These are phyloP conservation scores for Sebastiscus albofasciatus DNA, from an alignment of 2,797 vertebrate genomes.

Conservation along the genomic window DNA sequence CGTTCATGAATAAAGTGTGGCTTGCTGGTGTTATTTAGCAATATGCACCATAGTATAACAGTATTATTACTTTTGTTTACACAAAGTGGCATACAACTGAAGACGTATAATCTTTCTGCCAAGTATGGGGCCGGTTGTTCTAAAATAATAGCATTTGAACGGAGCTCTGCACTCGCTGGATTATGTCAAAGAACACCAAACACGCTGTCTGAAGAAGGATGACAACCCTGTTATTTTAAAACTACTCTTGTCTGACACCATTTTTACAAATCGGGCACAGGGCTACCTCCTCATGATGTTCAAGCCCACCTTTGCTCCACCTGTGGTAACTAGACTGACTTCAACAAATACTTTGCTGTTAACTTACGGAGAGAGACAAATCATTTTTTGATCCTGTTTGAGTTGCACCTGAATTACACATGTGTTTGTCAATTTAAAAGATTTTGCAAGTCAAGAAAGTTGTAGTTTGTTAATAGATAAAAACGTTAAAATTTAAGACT, in stretches of 20 bases:
- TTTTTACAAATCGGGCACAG: slow-evolving; percentile 8
- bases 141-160: slow-evolving; percentile 19
- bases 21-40: background rate
- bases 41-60: background rate
- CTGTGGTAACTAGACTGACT: too few species aligned
- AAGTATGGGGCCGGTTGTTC: background rate
- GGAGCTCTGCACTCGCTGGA: background rate
- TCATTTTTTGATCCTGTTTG: too few species aligned
- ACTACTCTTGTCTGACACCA: slow-evolving; percentile 13
- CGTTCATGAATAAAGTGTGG: background rate
- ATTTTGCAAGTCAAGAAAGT: too few species aligned
- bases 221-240: slow-evolving; percentile 16
- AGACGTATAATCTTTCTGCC: background rate
- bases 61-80: background rate
- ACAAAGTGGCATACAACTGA: background rate
- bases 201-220: slow-evolving; percentile 11
- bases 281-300: background rate
- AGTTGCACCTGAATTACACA: too few species aligned
- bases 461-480: too few species aligned
- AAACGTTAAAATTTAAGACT: too few species aligned
- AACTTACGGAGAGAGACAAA: too few species aligned
- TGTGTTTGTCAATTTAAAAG: too few species aligned
- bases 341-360: background rate
- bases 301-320: background rate
- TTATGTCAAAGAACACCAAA: slow-evolving; percentile 19